These are phyloP conservation scores for Rhipidura dahli DNA, from an alignment of 2,113 vertebrate genomes.

Conservation along the genomic window DNA sequence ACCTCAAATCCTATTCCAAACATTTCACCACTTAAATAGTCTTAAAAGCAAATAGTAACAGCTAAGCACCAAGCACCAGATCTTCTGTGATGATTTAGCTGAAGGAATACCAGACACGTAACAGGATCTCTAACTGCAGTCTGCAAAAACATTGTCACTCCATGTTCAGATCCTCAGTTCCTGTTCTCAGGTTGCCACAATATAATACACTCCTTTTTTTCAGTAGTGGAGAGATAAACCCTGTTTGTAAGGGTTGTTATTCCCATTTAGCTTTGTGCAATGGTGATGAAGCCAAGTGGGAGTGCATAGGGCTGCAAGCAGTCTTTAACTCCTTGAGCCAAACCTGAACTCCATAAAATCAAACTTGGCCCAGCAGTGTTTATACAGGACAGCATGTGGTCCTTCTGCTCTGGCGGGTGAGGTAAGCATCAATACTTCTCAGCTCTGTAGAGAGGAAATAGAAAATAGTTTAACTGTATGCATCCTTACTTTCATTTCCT, in stretches of 20 bases:
- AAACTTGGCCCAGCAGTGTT: background rate
- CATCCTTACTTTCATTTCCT: constrained; percentile 22
- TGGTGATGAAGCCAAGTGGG: background rate
- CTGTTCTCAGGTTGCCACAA: background rate
- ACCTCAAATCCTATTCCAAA: background rate
- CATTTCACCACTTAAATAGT: background rate
- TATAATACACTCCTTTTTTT: background rate
- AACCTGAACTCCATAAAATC: background rate
- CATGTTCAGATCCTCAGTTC: background rate
- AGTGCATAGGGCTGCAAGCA: background rate
- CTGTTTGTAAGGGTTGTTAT: background rate
- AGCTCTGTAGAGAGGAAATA: background rate
- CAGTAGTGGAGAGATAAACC: background rate
- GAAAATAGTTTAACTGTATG: background rate
- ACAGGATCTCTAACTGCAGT: background rate
- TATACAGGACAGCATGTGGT: background rate
- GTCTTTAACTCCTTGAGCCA: constrained; percentile 26
- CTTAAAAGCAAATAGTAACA: background rate
- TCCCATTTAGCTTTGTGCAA: background rate
- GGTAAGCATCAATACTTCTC: background rate
- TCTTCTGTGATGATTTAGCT: background rate
- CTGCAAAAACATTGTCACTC: background rate
- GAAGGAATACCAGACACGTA: background rate
- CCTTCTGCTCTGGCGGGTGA: constrained; percentile 17
- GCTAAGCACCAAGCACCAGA: background rate